Evolutionary conservation across 2,113 vertebrate genomes (phyloP), one percentile per base, ranked within the genome.

Genomic region (Poecile atricapillus): DNA sequence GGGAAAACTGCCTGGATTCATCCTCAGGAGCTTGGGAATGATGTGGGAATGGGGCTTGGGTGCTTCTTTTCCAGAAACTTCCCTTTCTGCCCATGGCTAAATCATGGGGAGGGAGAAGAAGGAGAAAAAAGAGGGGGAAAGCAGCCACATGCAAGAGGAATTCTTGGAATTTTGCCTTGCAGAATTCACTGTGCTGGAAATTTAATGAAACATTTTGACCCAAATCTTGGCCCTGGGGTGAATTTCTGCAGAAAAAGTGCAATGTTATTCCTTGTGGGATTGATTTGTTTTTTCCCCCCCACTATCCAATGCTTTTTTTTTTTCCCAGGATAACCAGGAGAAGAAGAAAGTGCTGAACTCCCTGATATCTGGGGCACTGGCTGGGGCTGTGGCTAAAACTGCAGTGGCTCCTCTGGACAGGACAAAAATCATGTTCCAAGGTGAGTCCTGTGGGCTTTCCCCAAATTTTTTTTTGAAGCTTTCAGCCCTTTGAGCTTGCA

Each of bases 341-440:
- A 98, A 97, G 10, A 98, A 95, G 49, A 97, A 98, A 2, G 97
- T 99, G 15, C 71, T 99, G 92, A 98, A 98, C 96, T 99, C 99
- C 3, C 98, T 99, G 81, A 92, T 99, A 89, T 99, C 99, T 0
- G 99, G 99, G 20, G 99, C 99, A 8, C 90, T 99, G 83, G 99
- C 99, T 3, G 99, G 99, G 7, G 99, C 99, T 25, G 98, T 99
- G 60, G 99, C 99, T 91, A 99, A 99, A 97, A 99, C 99, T 3
- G 98, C 98, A 1, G 99, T 99, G 31, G 99, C 99, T 50, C 99
- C 99, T 2, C 93, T 99, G 98, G 99, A 99, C 93, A 98, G 99
- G 96, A 99, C 99, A 86, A 99, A 99, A 98, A 99, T 99, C 97
- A 99, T 99, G 97, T 99, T 99, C 94, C 99, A 99, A 99, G 99